phyloP scores from a whole-genome alignment of 1,140 invertebrate species.

The Eriocheir sinensis region DNA sequence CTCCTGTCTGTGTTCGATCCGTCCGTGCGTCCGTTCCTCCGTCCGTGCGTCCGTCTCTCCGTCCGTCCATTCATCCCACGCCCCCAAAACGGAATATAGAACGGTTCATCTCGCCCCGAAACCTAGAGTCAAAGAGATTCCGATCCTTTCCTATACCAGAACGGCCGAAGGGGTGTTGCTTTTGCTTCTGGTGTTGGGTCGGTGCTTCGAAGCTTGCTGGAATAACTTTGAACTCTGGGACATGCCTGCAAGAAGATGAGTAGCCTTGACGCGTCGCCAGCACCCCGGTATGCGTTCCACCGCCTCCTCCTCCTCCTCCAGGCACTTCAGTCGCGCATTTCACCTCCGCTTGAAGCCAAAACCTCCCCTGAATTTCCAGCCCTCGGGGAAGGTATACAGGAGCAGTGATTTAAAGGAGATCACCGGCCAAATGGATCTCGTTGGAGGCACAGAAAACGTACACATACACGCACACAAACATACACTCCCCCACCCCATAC shows the following conservation, averaged over 20 bases:
- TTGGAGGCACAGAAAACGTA: background rate
- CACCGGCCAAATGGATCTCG: background rate
- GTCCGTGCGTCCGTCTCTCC: background rate
- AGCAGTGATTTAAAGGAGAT: background rate
- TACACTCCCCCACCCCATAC: background rate
- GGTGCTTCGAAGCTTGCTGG: too few species aligned
- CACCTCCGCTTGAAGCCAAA: background rate
- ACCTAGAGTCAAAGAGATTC: background rate
- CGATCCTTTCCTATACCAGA: too few species aligned
- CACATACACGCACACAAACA: slow-evolving; percentile 12
- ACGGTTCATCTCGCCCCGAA: background rate
- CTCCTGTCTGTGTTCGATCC: background rate
- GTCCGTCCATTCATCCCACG: background rate
- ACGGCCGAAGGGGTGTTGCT: too few species aligned
- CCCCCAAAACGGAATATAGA: background rate
- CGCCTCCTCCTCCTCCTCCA: background rate
- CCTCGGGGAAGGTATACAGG: background rate
- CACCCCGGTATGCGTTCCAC: background rate
- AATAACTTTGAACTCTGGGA: background rate
- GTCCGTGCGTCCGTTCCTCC: background rate
- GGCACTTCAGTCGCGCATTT: background rate
- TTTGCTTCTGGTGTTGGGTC: too few species aligned
- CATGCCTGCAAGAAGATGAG: background rate
- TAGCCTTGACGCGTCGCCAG: background rate
- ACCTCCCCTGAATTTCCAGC: background rate